phyloP scores from a whole-genome alignment of 2,888 invertebrate species.

The Drosophila macrospina region DNA sequence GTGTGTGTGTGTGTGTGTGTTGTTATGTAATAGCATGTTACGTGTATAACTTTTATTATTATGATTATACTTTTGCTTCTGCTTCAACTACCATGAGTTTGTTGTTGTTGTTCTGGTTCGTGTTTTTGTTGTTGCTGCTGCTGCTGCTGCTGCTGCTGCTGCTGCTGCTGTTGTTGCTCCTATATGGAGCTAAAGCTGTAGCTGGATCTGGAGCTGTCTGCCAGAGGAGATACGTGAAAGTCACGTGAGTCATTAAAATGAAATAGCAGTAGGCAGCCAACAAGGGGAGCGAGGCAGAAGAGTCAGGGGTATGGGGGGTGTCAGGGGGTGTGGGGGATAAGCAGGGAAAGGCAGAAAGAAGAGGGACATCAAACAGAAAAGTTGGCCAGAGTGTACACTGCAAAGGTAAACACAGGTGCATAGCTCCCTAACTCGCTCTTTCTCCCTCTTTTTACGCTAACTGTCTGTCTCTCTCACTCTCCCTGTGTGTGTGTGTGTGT shows the following conservation, averaged over 20 bases:
- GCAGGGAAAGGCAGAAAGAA: neutral
- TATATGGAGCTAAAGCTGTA: constrained; percentile 31
- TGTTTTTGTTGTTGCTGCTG: constrained; percentile 28
- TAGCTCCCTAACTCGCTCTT: neutral
- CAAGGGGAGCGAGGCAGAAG: neutral
- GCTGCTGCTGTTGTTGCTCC: constrained; percentile 21
- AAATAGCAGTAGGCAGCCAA: constrained; percentile 68
- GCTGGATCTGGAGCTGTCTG: constrained; percentile 41
- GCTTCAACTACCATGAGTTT: constrained; percentile 51
- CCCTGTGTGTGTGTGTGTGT: neutral
- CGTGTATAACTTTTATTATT: constrained; percentile 81
- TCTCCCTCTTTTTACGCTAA: neutral
- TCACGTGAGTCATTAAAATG: constrained; percentile 80
- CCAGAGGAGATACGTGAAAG: constrained; percentile 73
- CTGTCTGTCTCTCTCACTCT: neutral
- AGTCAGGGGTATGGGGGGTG: neutral
- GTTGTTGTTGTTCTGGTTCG: constrained; percentile 19
- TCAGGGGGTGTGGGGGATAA: neutral
- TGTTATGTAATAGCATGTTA: constrained; percentile 81
- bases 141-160: constrained; percentile 22
- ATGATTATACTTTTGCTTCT: constrained; percentile 72
- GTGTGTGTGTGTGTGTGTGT: too few species aligned
- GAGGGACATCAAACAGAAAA: constrained; percentile 23
- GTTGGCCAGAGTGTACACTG: constrained; percentile 28
- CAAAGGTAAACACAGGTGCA: constrained; percentile 62